phyloP scores from a whole-genome alignment of 2,113 vertebrate species.

The Caranx ignobilis region DNA sequence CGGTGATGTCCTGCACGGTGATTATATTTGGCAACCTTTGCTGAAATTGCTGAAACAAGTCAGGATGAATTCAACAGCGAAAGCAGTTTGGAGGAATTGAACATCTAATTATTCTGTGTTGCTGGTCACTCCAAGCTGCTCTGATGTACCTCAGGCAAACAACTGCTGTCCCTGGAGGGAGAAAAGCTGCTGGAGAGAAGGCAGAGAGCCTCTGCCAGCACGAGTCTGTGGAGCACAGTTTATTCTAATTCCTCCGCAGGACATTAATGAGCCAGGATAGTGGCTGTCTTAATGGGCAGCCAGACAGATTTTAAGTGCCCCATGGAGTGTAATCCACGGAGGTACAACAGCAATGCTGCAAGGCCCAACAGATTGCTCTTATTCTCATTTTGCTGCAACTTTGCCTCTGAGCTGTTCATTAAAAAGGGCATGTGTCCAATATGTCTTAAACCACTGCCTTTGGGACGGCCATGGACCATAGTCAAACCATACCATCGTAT shows the following conservation, averaged over 20 bases:
- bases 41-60: constrained; percentile 58
- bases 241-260: constrained; percentile 73
- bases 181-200: constrained; percentile 65
- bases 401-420: constrained; percentile 68
- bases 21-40: constrained; percentile 60
- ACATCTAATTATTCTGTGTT: constrained; percentile 61
- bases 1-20: constrained; percentile 18
- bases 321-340: constrained; percentile 73
- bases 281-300: constrained; percentile 74
- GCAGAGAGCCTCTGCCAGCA: constrained; percentile 50
- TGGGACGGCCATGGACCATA: constrained; percentile 4
- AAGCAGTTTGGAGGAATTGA: constrained; percentile 41
- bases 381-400: constrained; percentile 58
- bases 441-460: constrained; percentile 18
- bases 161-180: constrained; percentile 68
- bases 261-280: constrained; percentile 74
- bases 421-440: constrained; percentile 40
- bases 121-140: constrained; percentile 62
- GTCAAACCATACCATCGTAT: background rate
- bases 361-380: constrained; percentile 67
- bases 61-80: constrained; percentile 39
- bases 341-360: constrained; percentile 67
- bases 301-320: constrained; percentile 77
- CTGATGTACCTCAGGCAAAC: constrained; percentile 71
- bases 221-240: constrained; percentile 53